Evolutionary conservation across 2,888 invertebrate species (phyloP).

Genomic region (Tethea ocularis): DNA sequence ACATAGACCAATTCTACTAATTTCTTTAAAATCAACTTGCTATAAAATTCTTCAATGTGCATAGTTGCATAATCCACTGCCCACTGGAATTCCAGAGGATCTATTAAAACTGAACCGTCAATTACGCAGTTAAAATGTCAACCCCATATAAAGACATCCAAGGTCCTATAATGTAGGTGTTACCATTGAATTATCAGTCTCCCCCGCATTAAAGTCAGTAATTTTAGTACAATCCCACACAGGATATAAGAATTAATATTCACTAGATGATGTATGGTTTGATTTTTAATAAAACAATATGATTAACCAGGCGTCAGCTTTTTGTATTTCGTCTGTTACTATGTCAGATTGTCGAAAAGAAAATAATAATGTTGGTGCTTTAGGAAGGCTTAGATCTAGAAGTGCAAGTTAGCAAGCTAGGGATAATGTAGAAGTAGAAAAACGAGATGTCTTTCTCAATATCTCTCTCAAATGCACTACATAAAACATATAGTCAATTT

Average conservation of each 20-base stretch:
- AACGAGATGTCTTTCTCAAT: too few relatives aligned
- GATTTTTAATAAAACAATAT: slow-evolving; percentile 5
- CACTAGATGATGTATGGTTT: slow-evolving; percentile 32
- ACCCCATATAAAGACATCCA: slow-evolving; percentile 60
- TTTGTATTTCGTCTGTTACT: neutral
- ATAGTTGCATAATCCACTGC: slow-evolving; percentile 5
- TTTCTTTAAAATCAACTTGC: neutral
- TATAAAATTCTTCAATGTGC: too few relatives aligned
- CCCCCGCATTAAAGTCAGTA: slow-evolving; percentile 61
- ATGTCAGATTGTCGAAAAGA: neutral
- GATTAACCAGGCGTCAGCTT: neutral
- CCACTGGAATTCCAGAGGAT: slow-evolving; percentile 18
- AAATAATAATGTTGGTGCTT: neutral
- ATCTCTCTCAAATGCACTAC: too few relatives aligned
- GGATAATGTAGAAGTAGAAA: neutral
- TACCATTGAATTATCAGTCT: slow-evolving; percentile 61
- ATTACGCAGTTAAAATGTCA: slow-evolving; percentile 55
- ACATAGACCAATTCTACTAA: too few relatives aligned
- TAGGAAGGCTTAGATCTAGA: too few relatives aligned
- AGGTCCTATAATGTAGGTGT: slow-evolving; percentile 65
- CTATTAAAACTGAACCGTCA: slow-evolving; percentile 62
- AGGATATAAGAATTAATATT: slow-evolving; percentile 31
- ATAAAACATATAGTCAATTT: too few relatives aligned
- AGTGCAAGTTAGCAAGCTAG: neutral
- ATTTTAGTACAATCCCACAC: slow-evolving; percentile 58